phyloP scores from a whole-genome alignment of 1,140 invertebrate species.

The Bombus soroeensis region DNA sequence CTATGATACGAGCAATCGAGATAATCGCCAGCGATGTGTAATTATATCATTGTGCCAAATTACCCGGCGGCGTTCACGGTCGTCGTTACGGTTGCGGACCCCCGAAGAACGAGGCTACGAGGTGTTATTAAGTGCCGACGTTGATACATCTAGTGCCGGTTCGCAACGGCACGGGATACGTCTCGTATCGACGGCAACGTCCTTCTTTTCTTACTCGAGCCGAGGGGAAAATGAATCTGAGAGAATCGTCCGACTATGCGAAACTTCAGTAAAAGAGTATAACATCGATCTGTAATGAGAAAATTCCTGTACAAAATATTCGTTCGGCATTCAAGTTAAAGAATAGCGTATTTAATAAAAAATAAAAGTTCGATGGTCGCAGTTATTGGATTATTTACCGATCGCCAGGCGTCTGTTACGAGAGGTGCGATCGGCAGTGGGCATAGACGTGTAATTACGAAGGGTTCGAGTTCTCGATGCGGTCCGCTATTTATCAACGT shows the following conservation, averaged over 20 bases:
- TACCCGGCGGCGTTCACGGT: constrained; percentile 65
- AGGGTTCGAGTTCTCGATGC: constrained; percentile 60
- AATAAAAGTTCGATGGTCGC: constrained; percentile 9
- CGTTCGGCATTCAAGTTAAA: fast-evolving
- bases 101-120: constrained; percentile 60
- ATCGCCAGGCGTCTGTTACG: constrained; percentile 14
- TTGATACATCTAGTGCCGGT: constrained; percentile 76
- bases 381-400: constrained; percentile 11
- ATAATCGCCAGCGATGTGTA: constrained; percentile 76
- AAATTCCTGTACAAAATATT: not conserved
- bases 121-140: constrained; percentile 80
- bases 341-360: not conserved
- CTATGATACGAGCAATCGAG: constrained; percentile 71
- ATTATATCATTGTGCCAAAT: constrained; percentile 82
- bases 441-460: constrained; percentile 68
- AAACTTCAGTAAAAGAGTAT: not conserved
- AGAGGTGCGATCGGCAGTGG: constrained; percentile 49
- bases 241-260: not conserved
- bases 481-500: constrained; percentile 71
- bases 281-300: not conserved
- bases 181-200: constrained; percentile 26
- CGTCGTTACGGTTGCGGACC: constrained; percentile 61
- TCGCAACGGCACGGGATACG: constrained; percentile 26
- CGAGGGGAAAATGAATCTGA: not conserved
- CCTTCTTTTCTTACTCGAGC: not conserved